Evolutionary conservation across 2,113 vertebrate genomes (phyloP), one percentile per base, ranked within the genome.

Genomic region (Gasterosteus aculeatus): DNA sequence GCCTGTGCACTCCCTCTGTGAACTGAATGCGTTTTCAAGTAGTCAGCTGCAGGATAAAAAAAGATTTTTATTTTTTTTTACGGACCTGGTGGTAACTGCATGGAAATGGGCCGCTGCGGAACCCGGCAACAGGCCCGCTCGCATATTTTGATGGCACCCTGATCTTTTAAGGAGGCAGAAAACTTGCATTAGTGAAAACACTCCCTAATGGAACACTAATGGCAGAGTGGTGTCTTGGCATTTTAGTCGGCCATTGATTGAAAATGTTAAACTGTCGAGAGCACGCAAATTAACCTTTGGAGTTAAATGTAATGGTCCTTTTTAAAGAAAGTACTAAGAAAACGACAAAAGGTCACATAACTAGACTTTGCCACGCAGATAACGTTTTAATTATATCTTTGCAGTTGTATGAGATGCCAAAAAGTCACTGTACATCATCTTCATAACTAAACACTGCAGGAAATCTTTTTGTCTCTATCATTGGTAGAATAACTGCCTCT

Each of bases 91-190:
- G 41, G 41, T 11, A 59, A 58, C 49, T 84, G 69, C 75, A 68
- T 85, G 77, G 75, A 91, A 89, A 87, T 86, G 73, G 75, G 84
- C 77, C 84, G 80, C 70, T 58, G 67, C 57, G 61, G 75, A 83
- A 80, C 35, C 74, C 70, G 71, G 59, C 63, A 69, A 72, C 65
- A 65, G 46, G 75, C 57, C 42, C 26, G 64, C 66, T 42, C 42
- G 59, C 31, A 86, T 18, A 54, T 84, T 78, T 53, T 56, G 69
- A 58, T 65, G 72, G 77, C 46, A 57, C 16, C 62, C 7, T 14
- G 65, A 72, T 71, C 74, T 78, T 72, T 81, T 72, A 61, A 31
- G 74, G 41, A n/a, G 65, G 33, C 57, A 31, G 47, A 18, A 38
- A 38, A 69, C 26, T 46, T 53, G 42, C 72, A 44, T 67, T 70